A percentile compares a stretch with the other conserved stretches of the same genome.
These are phyloP conservation scores for Danaus plexippus DNA, from an alignment of 1,140 invertebrate species.

Conservation along the genomic window DNA sequence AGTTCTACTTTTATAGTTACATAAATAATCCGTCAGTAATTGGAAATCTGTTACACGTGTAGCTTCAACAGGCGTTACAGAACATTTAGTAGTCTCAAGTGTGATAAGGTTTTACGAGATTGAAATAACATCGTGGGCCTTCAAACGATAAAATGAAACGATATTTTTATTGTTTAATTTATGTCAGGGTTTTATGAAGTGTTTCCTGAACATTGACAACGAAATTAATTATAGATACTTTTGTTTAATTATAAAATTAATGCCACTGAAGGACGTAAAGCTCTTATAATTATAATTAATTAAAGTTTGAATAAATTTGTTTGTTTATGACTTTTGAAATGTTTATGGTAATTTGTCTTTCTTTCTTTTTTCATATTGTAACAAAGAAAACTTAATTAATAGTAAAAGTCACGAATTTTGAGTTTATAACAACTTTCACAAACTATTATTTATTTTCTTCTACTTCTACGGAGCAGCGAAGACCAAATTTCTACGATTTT, in stretches of 20 bases:
- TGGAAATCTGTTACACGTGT: conserved; percentile 8
- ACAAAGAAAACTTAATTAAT: too few relatives aligned
- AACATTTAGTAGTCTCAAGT: conserved; percentile 11
- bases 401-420: too few relatives aligned
- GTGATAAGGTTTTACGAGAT: conserved; percentile 12
- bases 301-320: too few relatives aligned
- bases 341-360: too few relatives aligned
- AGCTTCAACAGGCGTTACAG: conserved; percentile 4
- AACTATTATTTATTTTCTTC: too few relatives aligned
- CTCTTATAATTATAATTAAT: conserved; percentile 4
- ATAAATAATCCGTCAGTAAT: conserved; percentile 4
- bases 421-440: too few relatives aligned
- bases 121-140: conserved; percentile 10
- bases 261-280: conserved; percentile 1
- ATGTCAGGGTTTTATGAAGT: conserved; percentile 3
- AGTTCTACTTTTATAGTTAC: conserved; percentile 1
- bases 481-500: too few relatives aligned
- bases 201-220: background rate
- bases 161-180: conserved; percentile 11
- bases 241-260: background rate
- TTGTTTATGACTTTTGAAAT: too few relatives aligned
- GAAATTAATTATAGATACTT: conserved; percentile 1
- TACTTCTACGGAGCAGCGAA: too few relatives aligned
- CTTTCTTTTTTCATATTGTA: too few relatives aligned
- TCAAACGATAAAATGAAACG: conserved; percentile 10